Conservation (phyloP, 2,113 vertebrate genomes). For the Myrmecophaga tridactyla region DNA sequence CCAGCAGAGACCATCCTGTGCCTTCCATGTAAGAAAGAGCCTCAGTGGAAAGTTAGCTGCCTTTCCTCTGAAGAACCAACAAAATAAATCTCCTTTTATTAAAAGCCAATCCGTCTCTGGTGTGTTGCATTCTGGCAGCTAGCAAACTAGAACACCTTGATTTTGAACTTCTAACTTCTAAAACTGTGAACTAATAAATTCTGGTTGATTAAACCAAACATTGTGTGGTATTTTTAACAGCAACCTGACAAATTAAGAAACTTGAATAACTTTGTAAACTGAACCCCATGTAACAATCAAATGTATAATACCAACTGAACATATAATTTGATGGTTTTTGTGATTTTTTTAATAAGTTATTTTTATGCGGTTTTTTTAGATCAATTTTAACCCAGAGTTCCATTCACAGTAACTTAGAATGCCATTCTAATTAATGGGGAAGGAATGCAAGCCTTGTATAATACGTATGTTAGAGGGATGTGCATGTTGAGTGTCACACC, state of each 20-base stretch:
- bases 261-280: conserved; percentile 25
- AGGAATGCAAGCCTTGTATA: not conserved
- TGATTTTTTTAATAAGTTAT: conserved; percentile 14
- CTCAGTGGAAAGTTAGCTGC: too few relatives aligned
- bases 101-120: too few relatives aligned
- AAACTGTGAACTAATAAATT: too few relatives aligned
- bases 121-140: too few relatives aligned
- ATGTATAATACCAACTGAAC: conserved; percentile 43
- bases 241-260: not conserved
- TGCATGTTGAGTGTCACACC: not conserved
- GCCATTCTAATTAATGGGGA: conserved; percentile 3
- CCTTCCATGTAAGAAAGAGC: too few relatives aligned
- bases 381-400: not conserved
- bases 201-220: too few relatives aligned
- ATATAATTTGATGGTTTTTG: not conserved
- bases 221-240: too few relatives aligned
- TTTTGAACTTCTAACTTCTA: too few relatives aligned
- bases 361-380: conserved; percentile 9
- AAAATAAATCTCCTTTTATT: too few relatives aligned
- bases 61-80: too few relatives aligned
- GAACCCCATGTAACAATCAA: conserved; percentile 21
- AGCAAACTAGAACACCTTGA: too few relatives aligned
- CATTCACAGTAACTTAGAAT: not conserved
- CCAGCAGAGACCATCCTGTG: too few relatives aligned
- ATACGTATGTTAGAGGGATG: not conserved